Evolutionary conservation across 2,888 invertebrate species (phyloP).

Genomic region (Spodoptera picta): DNA sequence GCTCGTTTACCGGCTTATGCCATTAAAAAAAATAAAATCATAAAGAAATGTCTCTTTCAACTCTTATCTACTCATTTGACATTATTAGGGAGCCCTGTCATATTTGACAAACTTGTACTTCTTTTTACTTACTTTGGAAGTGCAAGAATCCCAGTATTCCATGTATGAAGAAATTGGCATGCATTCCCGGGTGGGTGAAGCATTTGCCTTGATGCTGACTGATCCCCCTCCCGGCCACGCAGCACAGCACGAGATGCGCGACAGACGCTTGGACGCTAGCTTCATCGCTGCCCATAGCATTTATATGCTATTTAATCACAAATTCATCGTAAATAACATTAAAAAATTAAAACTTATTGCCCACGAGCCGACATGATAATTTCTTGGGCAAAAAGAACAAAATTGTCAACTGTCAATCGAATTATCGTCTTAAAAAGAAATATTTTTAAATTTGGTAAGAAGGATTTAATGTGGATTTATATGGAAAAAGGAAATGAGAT

Average conservation of each 20-base stretch:
- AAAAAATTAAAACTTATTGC: constrained; percentile 22
- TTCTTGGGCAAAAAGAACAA: constrained; percentile 26
- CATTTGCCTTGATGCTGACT: constrained; percentile 60
- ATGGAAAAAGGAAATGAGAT: no score
- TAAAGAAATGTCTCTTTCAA: no score
- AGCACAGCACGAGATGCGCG: constrained; percentile 75
- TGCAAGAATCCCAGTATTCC: constrained; percentile 77
- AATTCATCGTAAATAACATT: constrained; percentile 27
- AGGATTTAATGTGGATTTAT: constrained; percentile 3
- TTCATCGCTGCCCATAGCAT: constrained; percentile 71
- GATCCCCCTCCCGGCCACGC: constrained; percentile 72
- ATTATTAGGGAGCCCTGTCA: no score
- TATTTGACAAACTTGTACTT: no score
- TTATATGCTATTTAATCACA: constrained; percentile 19
- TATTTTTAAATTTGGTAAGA: not conserved
- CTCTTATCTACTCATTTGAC: no score
- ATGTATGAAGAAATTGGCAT: constrained; percentile 79
- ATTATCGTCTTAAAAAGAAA: constrained; percentile 14
- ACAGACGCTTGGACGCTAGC: constrained; percentile 72
- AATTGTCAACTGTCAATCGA: constrained; percentile 40
- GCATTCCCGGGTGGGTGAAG: constrained; percentile 79
- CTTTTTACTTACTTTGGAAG: constrained; percentile 59
- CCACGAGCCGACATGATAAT: constrained; percentile 5
- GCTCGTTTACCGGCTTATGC: no score
- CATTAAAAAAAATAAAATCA: no score